Evolutionary conservation across 2,797 vertebrate genomes (phyloP), one percentile per base, ranked within the genome.

Genomic region (Melanotaenia boesemani): DNA sequence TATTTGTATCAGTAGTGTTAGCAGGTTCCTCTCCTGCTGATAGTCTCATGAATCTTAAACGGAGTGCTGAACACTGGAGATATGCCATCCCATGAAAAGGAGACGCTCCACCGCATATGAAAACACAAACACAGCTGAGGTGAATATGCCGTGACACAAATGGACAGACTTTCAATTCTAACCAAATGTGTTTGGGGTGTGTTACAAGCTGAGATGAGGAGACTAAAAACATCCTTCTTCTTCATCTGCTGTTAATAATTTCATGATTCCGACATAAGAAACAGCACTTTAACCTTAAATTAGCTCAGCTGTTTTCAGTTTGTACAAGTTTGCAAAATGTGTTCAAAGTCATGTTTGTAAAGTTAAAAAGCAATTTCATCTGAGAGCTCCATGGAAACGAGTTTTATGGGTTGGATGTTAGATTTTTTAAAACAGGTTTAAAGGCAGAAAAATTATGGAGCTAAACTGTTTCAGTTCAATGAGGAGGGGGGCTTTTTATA

Each of bases 31-130:
- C 36, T 74, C 63, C 78, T 3, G 11, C 80, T 81, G 73, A 76
- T 79, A 79, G 86, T 73, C 75, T 82, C 81, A 83, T 89, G 85
- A 80, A 91, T 90, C 59, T 81, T 77, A 84, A 87, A 83, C 63
- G 63, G 57, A 70, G 67, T 77, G 67, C 36, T 41, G 50, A 72
- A 77, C 46, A 66, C 39, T 22, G 63, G 37, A 71, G 63, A 56
- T 72, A 70, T 58, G 22, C 60, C 22, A 22, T 55, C 62, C 55
- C 11, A 6, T 26, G 56, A 41, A 60, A 67, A 59, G 56, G 26
- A 76, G 15, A 62, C 56, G n/a, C 12, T 44, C 8, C 39, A 22
- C 24, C 57, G 52, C 36, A 55, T 18, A 36, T 15, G 2, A 60
- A 28, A 18, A 32, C 28, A 28, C n/a, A 70, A 30, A 62, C 46